Base-by-base conservation (phyloP, 1,140 invertebrate species). In the Leptinotarsa defecta region DNA sequence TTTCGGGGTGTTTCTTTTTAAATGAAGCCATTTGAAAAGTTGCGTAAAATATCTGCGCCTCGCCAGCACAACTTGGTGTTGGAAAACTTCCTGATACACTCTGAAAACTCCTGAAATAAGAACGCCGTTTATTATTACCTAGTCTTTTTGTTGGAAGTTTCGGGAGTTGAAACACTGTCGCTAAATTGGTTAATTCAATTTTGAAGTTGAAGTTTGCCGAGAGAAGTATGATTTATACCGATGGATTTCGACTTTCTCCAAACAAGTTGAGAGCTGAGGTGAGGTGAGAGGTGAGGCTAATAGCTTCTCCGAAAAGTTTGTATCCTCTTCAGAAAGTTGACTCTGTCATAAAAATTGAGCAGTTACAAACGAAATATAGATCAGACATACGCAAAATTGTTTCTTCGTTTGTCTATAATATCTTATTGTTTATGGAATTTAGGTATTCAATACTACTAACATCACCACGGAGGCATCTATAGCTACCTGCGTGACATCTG, bases 161-260 rank as follows among this genome's bases (percentile, higher is more conserved):
- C 43, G 27, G 57, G 49, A 48, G 22, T 24, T 43, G 67, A 48
- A 68, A 49, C 67, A 68, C 19, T 68, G 67, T 68, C 67, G 67
- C 67, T 43, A 68, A 57, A 71, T 71, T 71, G 49, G 70, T 71
- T 71, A 62, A 71, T 71, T 71, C 57, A 71, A 71, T 71, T 71
- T 71, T 57, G 52, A 68, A 68, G 67, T 68, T 68, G 27, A n/a
- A 68, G 67, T 68, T 57, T 68, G 24, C 27, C 19, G 24, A 19
- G 67, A 19, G 43, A 27, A 68, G 43, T 68, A 68, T 68, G 67
- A 68, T 68, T 68, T 68, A 68, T 48, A 68, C 13, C 43, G 43
- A 68, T 68, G 43, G 67, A 68, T 34, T 68, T 43, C 19, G 11
- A 43, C 34, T 68, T 68, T 15, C 34, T 19, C 67, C 43, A n/a